These are phyloP conservation scores for Deilephila porcellus DNA, from an alignment of 2,888 invertebrate genomes.

Conservation along the genomic window DNA sequence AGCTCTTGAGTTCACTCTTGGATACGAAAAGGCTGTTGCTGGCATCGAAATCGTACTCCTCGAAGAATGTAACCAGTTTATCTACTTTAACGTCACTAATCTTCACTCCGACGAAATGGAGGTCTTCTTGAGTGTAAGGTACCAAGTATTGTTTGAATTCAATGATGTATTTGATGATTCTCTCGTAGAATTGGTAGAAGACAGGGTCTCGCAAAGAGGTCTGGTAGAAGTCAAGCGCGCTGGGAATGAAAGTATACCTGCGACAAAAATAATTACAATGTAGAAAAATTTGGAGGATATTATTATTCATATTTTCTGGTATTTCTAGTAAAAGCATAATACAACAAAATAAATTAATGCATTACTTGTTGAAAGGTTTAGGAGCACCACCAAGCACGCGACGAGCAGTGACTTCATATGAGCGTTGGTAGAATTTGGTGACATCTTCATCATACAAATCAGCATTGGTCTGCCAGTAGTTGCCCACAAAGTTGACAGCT, in stretches of 20 bases:
- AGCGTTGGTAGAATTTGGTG: slow-evolving; percentile 72
- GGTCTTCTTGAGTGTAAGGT: slow-evolving; percentile 84
- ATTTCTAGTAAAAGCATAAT: not conserved
- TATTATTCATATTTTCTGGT: too few species aligned
- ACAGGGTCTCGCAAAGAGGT: slow-evolving; percentile 89
- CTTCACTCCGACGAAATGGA: slow-evolving; percentile 85
- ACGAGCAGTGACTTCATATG: slow-evolving; percentile 85
- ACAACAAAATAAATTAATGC: slow-evolving; percentile 25
- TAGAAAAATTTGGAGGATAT: not conserved
- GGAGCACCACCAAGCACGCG: slow-evolving; percentile 68
- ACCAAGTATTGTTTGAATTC: slow-evolving; percentile 85
- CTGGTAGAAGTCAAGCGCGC: slow-evolving; percentile 86
- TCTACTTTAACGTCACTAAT: slow-evolving; percentile 85
- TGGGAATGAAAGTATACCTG: slow-evolving; percentile 79
- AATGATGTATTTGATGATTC: slow-evolving; percentile 83
- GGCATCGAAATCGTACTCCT: slow-evolving; percentile 86
- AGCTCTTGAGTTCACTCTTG: slow-evolving; percentile 59
- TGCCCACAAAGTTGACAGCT: slow-evolving; percentile 83
- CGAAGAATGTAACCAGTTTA: slow-evolving; percentile 87
- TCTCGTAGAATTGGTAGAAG: slow-evolving; percentile 88
- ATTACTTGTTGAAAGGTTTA: slow-evolving; percentile 57
- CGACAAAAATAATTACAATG: slow-evolving; percentile 38
- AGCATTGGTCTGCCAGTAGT: slow-evolving; percentile 84
- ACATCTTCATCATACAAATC: slow-evolving; percentile 70
- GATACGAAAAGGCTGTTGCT: slow-evolving; percentile 78